Percentiles rank a stretch among this genome's conserved stretches.
phyloP scores from a whole-genome alignment of 2,888 invertebrate genomes.

The Plagodis dolabraria region DNA sequence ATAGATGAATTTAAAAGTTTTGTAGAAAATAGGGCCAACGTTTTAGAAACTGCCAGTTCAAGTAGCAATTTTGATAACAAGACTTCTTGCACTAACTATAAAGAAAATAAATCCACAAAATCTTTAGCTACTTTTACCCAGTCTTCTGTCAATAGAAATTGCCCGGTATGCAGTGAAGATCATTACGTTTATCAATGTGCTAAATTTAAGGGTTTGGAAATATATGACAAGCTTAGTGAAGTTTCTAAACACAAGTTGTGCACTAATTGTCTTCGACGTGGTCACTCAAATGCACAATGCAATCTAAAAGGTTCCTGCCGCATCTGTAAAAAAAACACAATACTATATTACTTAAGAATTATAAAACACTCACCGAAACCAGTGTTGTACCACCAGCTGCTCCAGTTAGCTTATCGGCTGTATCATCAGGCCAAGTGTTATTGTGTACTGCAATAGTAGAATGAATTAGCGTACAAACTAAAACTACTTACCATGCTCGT shows the following conservation, averaged over 20 bases:
- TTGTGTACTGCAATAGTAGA: slow-evolving; percentile 2
- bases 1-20: too few relatives aligned
- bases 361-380: too few relatives aligned
- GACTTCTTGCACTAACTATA: too few relatives aligned
- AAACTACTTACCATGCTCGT: slow-evolving; percentile 3
- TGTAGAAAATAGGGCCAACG: too few relatives aligned
- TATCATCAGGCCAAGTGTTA: too few relatives aligned
- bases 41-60: too few relatives aligned
- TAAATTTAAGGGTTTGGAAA: not conserved
- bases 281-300: slow-evolving; percentile 2
- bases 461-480: not conserved
- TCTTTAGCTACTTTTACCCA: not conserved
- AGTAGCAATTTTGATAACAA: too few relatives aligned
- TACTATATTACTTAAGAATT: too few relatives aligned
- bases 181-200: not conserved
- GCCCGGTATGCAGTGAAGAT: not conserved
- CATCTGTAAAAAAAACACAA: too few relatives aligned
- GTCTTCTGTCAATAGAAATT: not conserved
- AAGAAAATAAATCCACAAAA: too few relatives aligned
- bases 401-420: too few relatives aligned
- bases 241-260: slow-evolving; percentile 1
- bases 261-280: slow-evolving; percentile 7
- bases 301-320: slow-evolving; percentile 2
- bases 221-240: not conserved
- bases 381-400: too few relatives aligned